These are phyloP conservation scores for Oscheius myriophilus DNA, from an alignment of 2,888 invertebrate species.

Conservation along the genomic window DNA sequence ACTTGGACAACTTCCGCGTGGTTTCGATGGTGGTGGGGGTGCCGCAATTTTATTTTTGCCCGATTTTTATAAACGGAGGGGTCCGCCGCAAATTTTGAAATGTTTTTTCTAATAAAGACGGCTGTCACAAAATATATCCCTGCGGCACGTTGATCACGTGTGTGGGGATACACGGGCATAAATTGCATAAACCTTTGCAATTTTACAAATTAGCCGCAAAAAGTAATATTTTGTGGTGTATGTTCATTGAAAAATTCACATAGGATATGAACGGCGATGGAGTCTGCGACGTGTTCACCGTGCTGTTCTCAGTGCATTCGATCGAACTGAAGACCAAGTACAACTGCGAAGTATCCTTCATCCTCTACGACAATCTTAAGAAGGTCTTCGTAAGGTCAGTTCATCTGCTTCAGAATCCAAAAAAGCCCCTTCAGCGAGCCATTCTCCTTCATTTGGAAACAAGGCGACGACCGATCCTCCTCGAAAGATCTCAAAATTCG, in stretches of 20 bases:
- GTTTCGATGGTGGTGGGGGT: too few relatives aligned
- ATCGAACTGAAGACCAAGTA: constrained; percentile 44
- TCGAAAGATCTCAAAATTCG: constrained; percentile 39
- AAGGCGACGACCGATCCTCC: constrained; percentile 28
- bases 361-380: constrained; percentile 46
- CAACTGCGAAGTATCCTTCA: constrained; percentile 48
- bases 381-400: constrained; percentile 49
- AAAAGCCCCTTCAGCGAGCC: constrained; percentile 37
- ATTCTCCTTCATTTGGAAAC: constrained; percentile 49
- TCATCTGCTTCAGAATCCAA: background rate
- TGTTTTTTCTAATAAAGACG: background rate
- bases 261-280: background rate
- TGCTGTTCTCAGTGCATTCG: constrained; percentile 44
- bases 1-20: too few relatives aligned
- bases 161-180: background rate
- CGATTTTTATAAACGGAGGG: too few relatives aligned
- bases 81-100: too few relatives aligned
- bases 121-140: too few relatives aligned
- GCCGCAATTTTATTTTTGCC: too few relatives aligned
- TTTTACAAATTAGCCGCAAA: constrained; percentile 7
- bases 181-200: too few relatives aligned
- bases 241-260: background rate
- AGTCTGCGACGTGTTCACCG: constrained; percentile 30
- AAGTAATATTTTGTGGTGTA: too few relatives aligned
- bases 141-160: background rate